Evolutionary conservation across 2,888 invertebrate genomes (phyloP), one percentile per base, ranked within the genome.

Genomic region (Blastobasis adustella): DNA sequence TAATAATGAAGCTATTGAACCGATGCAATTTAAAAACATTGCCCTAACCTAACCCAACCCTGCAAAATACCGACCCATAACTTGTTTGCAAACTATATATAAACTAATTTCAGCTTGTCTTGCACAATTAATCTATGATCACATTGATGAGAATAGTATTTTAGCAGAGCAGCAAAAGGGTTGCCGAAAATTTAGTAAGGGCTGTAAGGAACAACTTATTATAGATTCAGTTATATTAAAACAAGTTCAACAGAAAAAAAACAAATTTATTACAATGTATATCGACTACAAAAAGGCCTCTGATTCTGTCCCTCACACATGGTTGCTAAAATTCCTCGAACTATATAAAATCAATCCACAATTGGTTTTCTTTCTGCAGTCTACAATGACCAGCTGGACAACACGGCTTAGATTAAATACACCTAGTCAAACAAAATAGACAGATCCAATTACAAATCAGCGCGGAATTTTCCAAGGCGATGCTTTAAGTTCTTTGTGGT

Each of bases 241-340:
- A 45, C 51, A 57, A n/a, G 58, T 49, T 1, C 4, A 43, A 0
- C 49, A 37, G 5, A 53, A 45, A 6, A 58, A 55, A 42, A 45
- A 39, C 44, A 51, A 59, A 37, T 46, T 62, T 39, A 44, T 49
- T 10, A 53, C 55, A 6, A 58, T 57, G 56, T 65, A 56, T 45
- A 58, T 61, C 0, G 62, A 63, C 40, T 65, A 62, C 40, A 40
- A 54, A 48, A 63, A 63, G 46, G 65, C 63, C 5, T 65, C 49
- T 51, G 63, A 63, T 48, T 55, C 56, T 1, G 60, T 61, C 1
- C 63, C 62, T 1, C 65, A 65, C 39, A 47, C 49, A 6, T 63
- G 63, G 61, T 53, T 62, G 5, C 7, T 63, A 8, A 10, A 59
- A n/a, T 46, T 57, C 9, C 46, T 65, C 10, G 1, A 58, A 46